Percentiles rank a stretch among this genome's conserved stretches.
phyloP scores from a whole-genome alignment of 2,888 invertebrate genomes.

The Ferrisia virgata region DNA sequence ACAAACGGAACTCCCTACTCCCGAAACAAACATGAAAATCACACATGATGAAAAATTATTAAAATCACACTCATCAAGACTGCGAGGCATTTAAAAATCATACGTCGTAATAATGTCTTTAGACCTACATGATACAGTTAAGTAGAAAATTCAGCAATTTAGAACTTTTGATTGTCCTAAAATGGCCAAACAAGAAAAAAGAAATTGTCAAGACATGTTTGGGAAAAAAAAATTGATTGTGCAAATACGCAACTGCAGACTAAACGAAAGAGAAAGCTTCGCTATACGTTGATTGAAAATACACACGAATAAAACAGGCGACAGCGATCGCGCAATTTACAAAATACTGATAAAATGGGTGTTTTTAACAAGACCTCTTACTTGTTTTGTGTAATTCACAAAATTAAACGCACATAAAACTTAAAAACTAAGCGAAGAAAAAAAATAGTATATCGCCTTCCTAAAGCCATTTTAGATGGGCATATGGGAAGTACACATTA shows the following conservation, averaged over 20 bases:
- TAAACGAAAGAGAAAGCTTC: not conserved
- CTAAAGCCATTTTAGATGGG: not conserved
- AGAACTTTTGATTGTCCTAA: not conserved
- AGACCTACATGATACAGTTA: not conserved
- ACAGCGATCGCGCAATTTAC: not conserved
- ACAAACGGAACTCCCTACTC: not conserved
- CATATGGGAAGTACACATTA: not conserved
- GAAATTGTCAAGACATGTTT: not conserved
- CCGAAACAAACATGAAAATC: not conserved
- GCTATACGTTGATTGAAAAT: not conserved
- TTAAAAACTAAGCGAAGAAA: not conserved
- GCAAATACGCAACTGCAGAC: not conserved
- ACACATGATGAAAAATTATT: too few species aligned
- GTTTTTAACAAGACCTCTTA: not conserved
- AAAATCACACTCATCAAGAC: not conserved
- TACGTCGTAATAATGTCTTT: not conserved
- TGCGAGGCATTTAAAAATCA: not conserved
- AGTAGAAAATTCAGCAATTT: not conserved
- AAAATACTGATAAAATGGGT: not conserved
- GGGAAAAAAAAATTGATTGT: not conserved
- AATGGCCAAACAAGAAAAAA: not conserved
- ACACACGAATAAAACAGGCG: not conserved
- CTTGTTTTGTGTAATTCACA: not conserved
- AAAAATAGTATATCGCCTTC: not conserved
- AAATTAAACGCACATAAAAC: not conserved